These are phyloP conservation scores for Spodoptera litura DNA, from an alignment of 1,140 invertebrate species.

Conservation along the genomic window DNA sequence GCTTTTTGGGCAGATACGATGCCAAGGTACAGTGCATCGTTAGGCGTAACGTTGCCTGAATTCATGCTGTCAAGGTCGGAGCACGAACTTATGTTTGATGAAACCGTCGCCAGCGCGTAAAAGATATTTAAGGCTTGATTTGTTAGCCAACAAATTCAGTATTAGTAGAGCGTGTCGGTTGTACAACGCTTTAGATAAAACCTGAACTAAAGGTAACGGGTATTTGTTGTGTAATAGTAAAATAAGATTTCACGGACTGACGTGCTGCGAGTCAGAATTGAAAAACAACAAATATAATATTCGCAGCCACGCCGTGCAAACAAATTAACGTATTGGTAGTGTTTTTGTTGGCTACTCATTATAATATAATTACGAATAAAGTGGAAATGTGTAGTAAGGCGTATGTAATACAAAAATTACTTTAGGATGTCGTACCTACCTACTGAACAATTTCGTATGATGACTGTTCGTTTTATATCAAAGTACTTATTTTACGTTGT, in stretches of 20 bases:
- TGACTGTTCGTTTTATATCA: conserved; percentile 55
- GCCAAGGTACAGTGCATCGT: conserved; percentile 87
- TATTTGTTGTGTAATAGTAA: conserved; percentile 72
- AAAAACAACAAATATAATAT: conserved; percentile 51
- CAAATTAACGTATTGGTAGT: conserved; percentile 45
- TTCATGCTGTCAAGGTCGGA: conserved; percentile 90
- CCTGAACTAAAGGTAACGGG: conserved; percentile 66
- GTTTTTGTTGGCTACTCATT: conserved; percentile 49
- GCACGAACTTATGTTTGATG: conserved; percentile 89
- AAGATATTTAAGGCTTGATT: conserved; percentile 52
- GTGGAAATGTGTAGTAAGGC: conserved; percentile 34
- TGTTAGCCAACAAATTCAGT: conserved; percentile 69
- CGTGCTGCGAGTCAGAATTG: conserved; percentile 55
- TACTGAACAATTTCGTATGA: conserved; percentile 34
- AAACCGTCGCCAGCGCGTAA: conserved; percentile 81
- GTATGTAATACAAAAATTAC: conserved; percentile 19
- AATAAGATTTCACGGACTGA: conserved; percentile 75
- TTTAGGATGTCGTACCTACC: conserved; percentile 20
- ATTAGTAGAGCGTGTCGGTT: conserved; percentile 80
- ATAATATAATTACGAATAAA: conserved; percentile 36
- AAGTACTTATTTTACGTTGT: conserved; percentile 65
- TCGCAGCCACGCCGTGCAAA: conserved; percentile 54
- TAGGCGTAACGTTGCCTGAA: conserved; percentile 88
- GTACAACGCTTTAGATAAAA: conserved; percentile 70
- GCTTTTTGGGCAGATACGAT: conserved; percentile 88